Percentiles rank a stretch among this genome's conserved stretches.
phyloP scores from a whole-genome alignment of 2,797 vertebrate genomes.

The Picus viridis region DNA sequence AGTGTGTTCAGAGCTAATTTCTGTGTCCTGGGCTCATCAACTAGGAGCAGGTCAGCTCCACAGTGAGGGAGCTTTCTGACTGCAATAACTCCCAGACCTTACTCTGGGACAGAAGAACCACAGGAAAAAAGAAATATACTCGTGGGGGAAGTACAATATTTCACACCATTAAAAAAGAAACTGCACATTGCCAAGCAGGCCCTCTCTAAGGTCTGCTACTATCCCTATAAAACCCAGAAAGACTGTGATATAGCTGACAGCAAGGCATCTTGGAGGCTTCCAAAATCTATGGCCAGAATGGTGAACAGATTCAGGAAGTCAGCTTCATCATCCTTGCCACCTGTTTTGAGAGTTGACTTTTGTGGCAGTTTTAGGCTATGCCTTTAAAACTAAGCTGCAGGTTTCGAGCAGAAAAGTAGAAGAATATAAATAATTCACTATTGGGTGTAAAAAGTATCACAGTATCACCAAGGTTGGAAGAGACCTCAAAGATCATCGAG shows the following conservation, averaged over 20 bases:
- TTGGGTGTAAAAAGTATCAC: too few species aligned
- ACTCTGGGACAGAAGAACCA: not conserved
- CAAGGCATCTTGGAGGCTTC: not conserved
- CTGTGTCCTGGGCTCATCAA: not conserved
- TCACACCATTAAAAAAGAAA: not conserved
- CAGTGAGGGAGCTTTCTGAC: not conserved
- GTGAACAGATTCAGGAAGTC: not conserved
- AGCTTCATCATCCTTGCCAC: not conserved
- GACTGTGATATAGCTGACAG: not conserved
- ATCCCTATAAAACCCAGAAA: not conserved
- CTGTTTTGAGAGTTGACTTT: accelerated
- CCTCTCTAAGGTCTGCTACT: not conserved
- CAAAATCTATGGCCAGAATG: not conserved
- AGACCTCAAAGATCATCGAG: too few species aligned
- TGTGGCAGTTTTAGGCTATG: too few species aligned
- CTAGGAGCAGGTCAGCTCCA: not conserved
- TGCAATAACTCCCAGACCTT: not conserved
- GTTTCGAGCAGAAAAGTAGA: too few species aligned
- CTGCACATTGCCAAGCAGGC: not conserved
- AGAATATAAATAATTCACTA: too few species aligned
- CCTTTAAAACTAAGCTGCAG: too few species aligned
- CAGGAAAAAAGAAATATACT: not conserved
- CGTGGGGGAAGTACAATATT: not conserved
- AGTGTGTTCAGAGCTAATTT: not conserved
- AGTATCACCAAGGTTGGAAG: too few species aligned